Base-by-base conservation (phyloP, 2,113 vertebrate genomes). In the Panthera leo region DNA sequence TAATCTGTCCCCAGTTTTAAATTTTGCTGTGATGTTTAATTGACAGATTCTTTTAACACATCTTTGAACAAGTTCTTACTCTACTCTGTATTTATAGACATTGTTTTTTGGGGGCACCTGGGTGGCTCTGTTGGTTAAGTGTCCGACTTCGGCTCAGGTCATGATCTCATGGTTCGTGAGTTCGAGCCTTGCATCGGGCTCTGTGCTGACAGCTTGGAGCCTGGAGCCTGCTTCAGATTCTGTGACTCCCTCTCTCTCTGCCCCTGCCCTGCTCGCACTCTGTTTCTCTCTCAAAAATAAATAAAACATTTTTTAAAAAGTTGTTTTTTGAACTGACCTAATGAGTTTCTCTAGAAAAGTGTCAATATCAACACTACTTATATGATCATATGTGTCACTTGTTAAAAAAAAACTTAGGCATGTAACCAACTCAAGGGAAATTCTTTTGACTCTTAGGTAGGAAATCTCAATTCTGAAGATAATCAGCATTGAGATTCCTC, bases 401-500 rank as follows among this genome's bases (percentile, higher is more conserved):
- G 55, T 93, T 91, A 84, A 89, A 53, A 73, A 90, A 73, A 91
- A 93, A 79, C 73, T 51, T 45, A 58, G 58, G 34, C 67, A n/a
- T 83, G 42, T 93, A 48, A 93, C 39, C 51, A 78, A n/a, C 80
- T 92, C 27, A 86, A 94, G 89, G n/a, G 68, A 16, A 97, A 96
- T 97, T 92, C 42, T 36, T 90, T 4, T 94, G 61, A 90, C 39
- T 95, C 29, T 48, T 13, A 65, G 39, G 53, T 79, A 93, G 67
- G 53, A 96, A 91, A 89, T 79, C 23, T 95, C 25, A 70, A 31
- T 91, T 92, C 63, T 82, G 27, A 92, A 29, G 19, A 53, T 92
- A 93, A 89, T 96, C 89, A 63, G 8, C 65, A 84, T 95, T 95
- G 86, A 91, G 48, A 95, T 95, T 96, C 18, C 34, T 96, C 5